Conservation (phyloP, 2,113 vertebrate genomes). For the Cyrtonyx montezumae region DNA sequence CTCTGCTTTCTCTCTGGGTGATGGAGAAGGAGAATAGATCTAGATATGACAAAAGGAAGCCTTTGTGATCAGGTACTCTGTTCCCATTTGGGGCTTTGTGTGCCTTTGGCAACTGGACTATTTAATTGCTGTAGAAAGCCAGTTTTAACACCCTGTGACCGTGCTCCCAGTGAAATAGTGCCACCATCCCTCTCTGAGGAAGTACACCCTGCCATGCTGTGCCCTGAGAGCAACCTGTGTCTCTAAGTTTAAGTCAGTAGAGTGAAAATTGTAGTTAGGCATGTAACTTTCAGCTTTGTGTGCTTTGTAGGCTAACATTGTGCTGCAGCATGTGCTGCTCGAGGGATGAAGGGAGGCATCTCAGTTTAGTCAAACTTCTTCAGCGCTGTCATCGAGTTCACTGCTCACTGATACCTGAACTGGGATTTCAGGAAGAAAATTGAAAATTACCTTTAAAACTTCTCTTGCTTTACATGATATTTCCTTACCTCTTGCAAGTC, state of each 20-base stretch:
- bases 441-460: neutral
- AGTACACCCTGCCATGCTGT: accelerated
- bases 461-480: neutral
- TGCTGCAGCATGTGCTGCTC: neutral
- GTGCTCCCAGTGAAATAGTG: accelerated
- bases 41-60: neutral
- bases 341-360: neutral
- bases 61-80: neutral
- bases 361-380: neutral
- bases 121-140: neutral
- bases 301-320: neutral
- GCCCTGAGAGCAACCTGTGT: neutral
- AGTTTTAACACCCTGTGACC: neutral
- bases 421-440: neutral
- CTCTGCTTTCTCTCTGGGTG: neutral
- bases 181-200: neutral
- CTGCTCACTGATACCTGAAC: neutral
- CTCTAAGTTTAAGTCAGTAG: neutral
- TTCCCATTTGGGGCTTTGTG: neutral
- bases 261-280: neutral
- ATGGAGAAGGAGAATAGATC: neutral
- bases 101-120: neutral
- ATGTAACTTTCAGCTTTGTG: accelerated
- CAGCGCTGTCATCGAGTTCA: neutral
- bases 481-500: neutral